Percentiles rank a stretch among this genome's conserved stretches.
Conservation (phyloP, 1,140 invertebrate species). For the Amyelois transitella region DNA sequence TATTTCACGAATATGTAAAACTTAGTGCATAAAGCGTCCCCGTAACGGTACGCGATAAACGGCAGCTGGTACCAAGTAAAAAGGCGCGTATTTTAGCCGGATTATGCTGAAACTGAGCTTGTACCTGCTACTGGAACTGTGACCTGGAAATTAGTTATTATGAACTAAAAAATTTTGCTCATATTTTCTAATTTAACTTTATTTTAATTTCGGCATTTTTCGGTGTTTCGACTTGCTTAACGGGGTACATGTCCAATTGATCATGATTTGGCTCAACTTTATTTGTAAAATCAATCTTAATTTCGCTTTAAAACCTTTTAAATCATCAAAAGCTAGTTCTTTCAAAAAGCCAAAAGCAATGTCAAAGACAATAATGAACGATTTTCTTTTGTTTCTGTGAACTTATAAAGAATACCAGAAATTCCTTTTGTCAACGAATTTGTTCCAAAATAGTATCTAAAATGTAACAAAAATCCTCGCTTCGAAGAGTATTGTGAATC, state of each 20-base stretch:
- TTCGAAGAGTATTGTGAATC: background rate
- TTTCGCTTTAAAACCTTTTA: too few species aligned
- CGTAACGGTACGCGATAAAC: background rate
- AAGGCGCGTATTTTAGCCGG: background rate
- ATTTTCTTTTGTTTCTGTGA: background rate
- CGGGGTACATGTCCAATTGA: too few species aligned
- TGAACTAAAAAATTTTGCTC: background rate
- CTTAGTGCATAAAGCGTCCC: background rate
- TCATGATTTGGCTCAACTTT: too few species aligned
- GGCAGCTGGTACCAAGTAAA: conserved; percentile 1
- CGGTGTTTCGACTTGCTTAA: too few species aligned
- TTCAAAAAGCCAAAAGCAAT: too few species aligned
- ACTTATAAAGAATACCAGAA: background rate
- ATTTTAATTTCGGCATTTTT: too few species aligned
- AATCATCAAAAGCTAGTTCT: too few species aligned
- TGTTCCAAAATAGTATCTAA: background rate
- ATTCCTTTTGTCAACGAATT: background rate
- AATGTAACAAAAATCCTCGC: background rate
- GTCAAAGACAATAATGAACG: too few species aligned
- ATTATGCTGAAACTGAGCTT: conserved; percentile 1
- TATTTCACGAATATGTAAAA: background rate
- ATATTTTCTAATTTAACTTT: background rate
- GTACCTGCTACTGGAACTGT: background rate
- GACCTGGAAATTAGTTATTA: too few species aligned
- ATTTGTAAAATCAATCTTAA: too few species aligned